Evolutionary conservation across 2,888 invertebrate genomes (phyloP).

Genomic region (Acleris emargana): DNA sequence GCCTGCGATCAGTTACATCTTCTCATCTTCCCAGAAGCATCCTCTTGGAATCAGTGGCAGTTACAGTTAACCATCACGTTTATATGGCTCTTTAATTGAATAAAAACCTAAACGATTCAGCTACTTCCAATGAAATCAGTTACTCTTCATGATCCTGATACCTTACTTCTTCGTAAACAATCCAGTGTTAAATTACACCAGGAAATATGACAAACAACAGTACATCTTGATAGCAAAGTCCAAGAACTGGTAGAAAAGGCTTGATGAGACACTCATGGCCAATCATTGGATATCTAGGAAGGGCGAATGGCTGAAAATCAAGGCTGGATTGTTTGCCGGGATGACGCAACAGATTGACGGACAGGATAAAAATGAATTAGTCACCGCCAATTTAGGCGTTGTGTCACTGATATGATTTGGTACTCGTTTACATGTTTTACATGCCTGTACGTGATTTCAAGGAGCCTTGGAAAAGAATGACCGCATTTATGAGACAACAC

Average conservation of each 20-base stretch:
- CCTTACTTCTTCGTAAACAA: too few relatives aligned
- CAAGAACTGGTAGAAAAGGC: neutral
- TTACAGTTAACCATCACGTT: too few relatives aligned
- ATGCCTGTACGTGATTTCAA: too few relatives aligned
- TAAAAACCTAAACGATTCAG: too few relatives aligned
- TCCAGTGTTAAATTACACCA: neutral
- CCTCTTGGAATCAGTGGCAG: too few relatives aligned
- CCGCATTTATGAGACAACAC: too few relatives aligned
- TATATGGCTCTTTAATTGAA: too few relatives aligned
- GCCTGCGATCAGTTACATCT: too few relatives aligned
- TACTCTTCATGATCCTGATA: too few relatives aligned
- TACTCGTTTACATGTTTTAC: neutral
- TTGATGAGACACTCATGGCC: conserved; percentile 1
- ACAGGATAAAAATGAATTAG: conserved; percentile 5
- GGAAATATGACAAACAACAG: neutral
- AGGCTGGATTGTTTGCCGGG: conserved; percentile 16
- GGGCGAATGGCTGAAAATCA: conserved; percentile 11
- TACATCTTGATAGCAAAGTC: neutral
- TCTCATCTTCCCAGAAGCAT: too few relatives aligned
- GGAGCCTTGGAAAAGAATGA: too few relatives aligned
- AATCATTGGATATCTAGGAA: conserved; percentile 5
- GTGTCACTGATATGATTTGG: neutral
- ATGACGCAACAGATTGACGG: conserved; percentile 3
- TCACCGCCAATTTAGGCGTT: conserved; percentile 11
- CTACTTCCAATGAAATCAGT: too few relatives aligned